Percentiles rank a stretch among this genome's conserved stretches.
Evolutionary conservation across 1,140 invertebrate species (phyloP).

Genomic region (Drosophila carrolli): DNA sequence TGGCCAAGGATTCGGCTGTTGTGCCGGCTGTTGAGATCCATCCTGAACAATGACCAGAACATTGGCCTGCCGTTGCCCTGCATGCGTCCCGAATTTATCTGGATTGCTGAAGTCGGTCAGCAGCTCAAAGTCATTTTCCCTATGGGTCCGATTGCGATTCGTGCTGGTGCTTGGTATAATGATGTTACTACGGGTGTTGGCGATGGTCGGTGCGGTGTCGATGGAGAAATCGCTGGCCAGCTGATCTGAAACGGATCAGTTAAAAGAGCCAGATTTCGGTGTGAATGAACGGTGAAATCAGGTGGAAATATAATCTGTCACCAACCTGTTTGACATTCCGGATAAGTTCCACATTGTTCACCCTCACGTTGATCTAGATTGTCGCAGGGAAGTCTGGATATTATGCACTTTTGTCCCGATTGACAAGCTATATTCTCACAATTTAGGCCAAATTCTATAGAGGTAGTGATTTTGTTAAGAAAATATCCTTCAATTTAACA

Average conservation of each 20-base stretch:
- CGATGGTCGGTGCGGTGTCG: constrained; percentile 69
- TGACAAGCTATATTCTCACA: constrained; percentile 53
- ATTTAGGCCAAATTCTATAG: constrained; percentile 45
- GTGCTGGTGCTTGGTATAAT: constrained; percentile 60
- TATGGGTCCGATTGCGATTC: constrained; percentile 7
- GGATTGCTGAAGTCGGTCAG: constrained; percentile 19
- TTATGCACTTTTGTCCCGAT: constrained; percentile 22
- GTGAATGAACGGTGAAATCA: neutral
- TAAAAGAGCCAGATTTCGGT: constrained; percentile 24
- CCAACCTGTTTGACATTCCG: constrained; percentile 53
- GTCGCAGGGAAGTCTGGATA: constrained; percentile 36
- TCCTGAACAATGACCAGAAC: constrained; percentile 70
- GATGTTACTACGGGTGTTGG: constrained; percentile 58
- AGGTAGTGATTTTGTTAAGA: neutral
- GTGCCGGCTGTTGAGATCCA: constrained; percentile 33
- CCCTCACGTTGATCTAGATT: constrained; percentile 29
- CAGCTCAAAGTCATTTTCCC: constrained; percentile 54
- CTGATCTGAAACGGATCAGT: constrained; percentile 71
- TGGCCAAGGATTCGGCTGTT: constrained; percentile 5
- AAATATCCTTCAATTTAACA: neutral
- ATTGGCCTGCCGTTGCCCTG: constrained; percentile 53
- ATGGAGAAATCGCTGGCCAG: constrained; percentile 51
- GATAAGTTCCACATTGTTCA: constrained; percentile 48
- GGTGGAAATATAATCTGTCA: neutral
- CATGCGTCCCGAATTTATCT: constrained; percentile 35